Evolutionary conservation across 2,797 vertebrate species (phyloP).

Genomic region (Neomorphus geoffroyi): DNA sequence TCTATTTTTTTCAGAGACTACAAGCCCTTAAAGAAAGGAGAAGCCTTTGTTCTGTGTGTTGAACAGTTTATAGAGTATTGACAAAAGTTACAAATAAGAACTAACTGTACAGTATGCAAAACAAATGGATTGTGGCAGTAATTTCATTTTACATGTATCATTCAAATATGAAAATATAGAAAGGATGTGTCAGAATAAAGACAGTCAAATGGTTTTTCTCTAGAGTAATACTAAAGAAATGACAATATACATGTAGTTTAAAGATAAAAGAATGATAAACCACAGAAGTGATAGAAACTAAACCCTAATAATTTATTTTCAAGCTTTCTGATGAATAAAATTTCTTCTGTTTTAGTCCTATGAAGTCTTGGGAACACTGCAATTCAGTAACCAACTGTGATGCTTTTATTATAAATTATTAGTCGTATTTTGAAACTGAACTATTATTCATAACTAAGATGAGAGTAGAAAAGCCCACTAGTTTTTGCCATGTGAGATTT

Average conservation of each 20-base stretch:
- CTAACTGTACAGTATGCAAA: neutral
- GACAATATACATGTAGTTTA: neutral
- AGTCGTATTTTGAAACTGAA: neutral
- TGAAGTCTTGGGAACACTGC: neutral
- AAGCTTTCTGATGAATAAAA: neutral
- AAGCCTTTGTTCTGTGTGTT: neutral
- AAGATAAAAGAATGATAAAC: neutral
- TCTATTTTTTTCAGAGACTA: neutral
- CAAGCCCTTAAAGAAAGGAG: neutral
- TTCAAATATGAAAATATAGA: neutral
- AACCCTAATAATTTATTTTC: neutral
- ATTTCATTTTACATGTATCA: neutral
- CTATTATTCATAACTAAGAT: neutral
- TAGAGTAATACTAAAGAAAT: neutral
- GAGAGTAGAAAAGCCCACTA: neutral
- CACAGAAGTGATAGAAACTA: neutral
- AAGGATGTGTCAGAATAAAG: neutral
- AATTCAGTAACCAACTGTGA: neutral
- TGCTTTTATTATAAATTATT: conserved; percentile 11
- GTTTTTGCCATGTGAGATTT: neutral
- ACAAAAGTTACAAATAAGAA: neutral
- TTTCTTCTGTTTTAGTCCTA: neutral
- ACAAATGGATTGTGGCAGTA: neutral
- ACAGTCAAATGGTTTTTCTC: neutral
- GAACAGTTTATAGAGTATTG: neutral